phyloP scores from a whole-genome alignment of 2,797 vertebrate genomes.

The Crocidura indochinensis region DNA sequence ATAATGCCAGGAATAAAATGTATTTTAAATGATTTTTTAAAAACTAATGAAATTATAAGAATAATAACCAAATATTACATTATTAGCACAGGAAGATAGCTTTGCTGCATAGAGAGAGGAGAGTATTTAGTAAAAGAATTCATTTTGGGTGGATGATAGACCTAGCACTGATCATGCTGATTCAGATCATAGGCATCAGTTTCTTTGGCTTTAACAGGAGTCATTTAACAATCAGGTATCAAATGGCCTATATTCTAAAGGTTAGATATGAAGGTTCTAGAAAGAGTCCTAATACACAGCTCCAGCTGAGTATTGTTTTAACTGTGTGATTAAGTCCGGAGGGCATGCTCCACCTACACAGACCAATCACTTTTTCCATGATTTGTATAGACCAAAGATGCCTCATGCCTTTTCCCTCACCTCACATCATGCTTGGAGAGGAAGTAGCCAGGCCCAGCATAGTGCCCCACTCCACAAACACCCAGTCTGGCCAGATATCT shows the following conservation, averaged over 20 bases:
- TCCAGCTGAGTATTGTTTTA: background rate
- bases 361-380: background rate
- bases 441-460: background rate
- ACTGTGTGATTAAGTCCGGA: background rate
- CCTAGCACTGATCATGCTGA: background rate
- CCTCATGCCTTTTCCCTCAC: no score
- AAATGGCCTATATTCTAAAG: background rate
- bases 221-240: background rate
- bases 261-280: background rate
- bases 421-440: background rate
- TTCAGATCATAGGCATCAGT: background rate
- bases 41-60: constrained; percentile 31
- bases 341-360: background rate
- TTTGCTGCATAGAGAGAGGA: constrained; percentile 17
- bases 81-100: constrained; percentile 53
- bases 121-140: constrained; percentile 14
- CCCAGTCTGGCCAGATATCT: background rate
- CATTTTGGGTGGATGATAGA: background rate
- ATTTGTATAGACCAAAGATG: background rate
- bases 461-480: background rate
- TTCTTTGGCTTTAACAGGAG: background rate
- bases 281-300: constrained; percentile 9
- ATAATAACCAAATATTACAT: constrained; percentile 35
- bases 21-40: constrained; percentile 63
- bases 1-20: constrained; percentile 58